Evolutionary conservation across 2,113 vertebrate genomes (phyloP).

Genomic region (Anhinga rufa): DNA sequence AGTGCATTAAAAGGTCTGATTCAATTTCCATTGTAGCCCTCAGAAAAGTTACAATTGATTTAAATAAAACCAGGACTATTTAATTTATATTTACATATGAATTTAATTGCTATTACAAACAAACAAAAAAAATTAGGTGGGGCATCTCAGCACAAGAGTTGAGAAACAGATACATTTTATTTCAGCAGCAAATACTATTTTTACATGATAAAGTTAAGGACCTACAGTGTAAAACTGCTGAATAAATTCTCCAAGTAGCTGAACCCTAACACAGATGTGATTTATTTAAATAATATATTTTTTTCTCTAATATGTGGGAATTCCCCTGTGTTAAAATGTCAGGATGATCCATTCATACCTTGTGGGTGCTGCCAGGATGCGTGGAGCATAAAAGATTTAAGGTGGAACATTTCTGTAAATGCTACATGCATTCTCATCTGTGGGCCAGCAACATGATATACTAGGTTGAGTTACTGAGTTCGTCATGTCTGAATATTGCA

Average conservation of each 20-base stretch:
- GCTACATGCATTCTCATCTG: background rate
- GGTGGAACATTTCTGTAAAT: background rate
- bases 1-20: background rate
- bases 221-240: background rate
- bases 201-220: background rate
- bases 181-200: conserved; percentile 20
- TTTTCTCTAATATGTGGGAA: background rate
- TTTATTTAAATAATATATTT: background rate
- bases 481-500: background rate
- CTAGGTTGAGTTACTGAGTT: background rate
- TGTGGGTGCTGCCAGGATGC: background rate
- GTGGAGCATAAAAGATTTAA: background rate
- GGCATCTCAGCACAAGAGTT: background rate
- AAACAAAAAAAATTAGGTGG: background rate
- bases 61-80: background rate
- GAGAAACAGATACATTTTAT: background rate
- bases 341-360: background rate
- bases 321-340: background rate
- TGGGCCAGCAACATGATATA: background rate
- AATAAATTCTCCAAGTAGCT: background rate
- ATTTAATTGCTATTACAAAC: background rate
- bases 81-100: background rate
- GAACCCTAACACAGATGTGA: background rate
- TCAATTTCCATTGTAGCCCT: background rate
- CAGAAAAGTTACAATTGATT: background rate